Evolutionary conservation across 2,888 invertebrate species (phyloP).

Genomic region (Apeira syringaria): DNA sequence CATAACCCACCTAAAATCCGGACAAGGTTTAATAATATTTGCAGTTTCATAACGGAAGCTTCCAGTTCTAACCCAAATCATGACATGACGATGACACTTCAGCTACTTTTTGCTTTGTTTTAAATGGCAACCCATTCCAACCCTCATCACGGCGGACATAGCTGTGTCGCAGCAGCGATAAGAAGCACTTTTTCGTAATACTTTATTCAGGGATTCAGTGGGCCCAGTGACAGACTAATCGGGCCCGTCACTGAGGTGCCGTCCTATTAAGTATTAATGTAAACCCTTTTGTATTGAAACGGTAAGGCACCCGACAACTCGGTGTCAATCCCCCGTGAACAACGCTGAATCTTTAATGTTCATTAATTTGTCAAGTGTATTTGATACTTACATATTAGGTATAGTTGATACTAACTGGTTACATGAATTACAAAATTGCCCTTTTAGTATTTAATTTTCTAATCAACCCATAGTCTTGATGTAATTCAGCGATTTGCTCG

Average conservation of each 20-base stretch:
- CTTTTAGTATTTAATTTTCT: too few relatives aligned
- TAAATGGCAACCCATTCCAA: conserved; percentile 39
- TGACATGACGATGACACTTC: conserved; percentile 24
- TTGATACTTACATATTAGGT: too few relatives aligned
- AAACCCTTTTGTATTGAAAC: conserved; percentile 73
- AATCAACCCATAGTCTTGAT: too few relatives aligned
- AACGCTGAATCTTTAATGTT: conserved; percentile 73
- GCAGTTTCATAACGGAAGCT: conserved; percentile 10
- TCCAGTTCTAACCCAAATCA: conserved; percentile 15
- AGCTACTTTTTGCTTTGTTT: conserved; percentile 31
- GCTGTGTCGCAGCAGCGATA: conserved; percentile 63
- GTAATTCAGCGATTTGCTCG: too few relatives aligned
- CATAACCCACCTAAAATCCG: too few relatives aligned
- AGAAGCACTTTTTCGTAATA: conserved; percentile 81
- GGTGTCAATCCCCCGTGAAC: conserved; percentile 68
- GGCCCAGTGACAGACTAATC: conserved; percentile 79
- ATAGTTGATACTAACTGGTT: conserved; percentile 39
- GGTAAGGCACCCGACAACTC: conserved; percentile 62
- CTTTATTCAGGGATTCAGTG: conserved; percentile 79
- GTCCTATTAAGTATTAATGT: conserved; percentile 75
- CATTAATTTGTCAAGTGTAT: conserved; percentile 78
- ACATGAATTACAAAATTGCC: background rate
- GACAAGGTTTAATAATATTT: conserved; percentile 8
- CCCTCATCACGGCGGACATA: conserved; percentile 70
- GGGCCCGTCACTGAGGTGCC: conserved; percentile 73